Base-by-base conservation (phyloP, 2,888 invertebrate species). In the Axea sp. region DNA sequence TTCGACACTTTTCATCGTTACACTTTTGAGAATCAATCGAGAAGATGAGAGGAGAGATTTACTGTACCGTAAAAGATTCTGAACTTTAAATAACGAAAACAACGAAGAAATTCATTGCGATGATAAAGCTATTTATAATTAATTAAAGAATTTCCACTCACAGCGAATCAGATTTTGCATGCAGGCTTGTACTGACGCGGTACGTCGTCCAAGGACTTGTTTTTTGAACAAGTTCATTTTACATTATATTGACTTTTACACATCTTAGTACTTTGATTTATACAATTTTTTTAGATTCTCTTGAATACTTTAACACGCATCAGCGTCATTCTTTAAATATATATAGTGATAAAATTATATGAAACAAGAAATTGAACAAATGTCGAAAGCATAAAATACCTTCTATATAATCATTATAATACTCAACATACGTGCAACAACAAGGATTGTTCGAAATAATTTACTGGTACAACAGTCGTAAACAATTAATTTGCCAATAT, bases 111-210 rank as follows among this genome's bases (percentile, higher is more conserved):
- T n/a, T n/a, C n/a, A n/a, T n/a, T n/a, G 31, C 11, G 31, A 11
- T 9, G 31, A 8, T n/a, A n/a, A 31, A 11, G 9, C 6, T 9
- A 8, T 7, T 24, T 24, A 24, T 6, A 24, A 7, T 7, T 7
- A 6, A 24, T 24, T 7, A 81, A 79, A 31, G 77, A 75, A 81
- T 81, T 80, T 79, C 80, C 78, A 75, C 79, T 81, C 78, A 78
- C 80, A 81, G 78, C 78, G 78, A 79, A 76, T 69, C 53, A 49
- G 51, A 67, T 73, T 80, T 80, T 73, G 69, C 76, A 60, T 64
- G 64, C 74, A 74, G 76, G 75, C 76, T 77, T 79, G 73, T 78
- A 78, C 80, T 77, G 74, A 73, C 60, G 71, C 11, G 55, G 5
- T 8, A 45, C 45, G 28, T 3, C 45, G 45, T 30, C 75, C 83